Percentiles rank a stretch among this genome's conserved stretches.
Evolutionary conservation across 2,113 vertebrate species (phyloP).

Genomic region (Hippocampus barbouri): DNA sequence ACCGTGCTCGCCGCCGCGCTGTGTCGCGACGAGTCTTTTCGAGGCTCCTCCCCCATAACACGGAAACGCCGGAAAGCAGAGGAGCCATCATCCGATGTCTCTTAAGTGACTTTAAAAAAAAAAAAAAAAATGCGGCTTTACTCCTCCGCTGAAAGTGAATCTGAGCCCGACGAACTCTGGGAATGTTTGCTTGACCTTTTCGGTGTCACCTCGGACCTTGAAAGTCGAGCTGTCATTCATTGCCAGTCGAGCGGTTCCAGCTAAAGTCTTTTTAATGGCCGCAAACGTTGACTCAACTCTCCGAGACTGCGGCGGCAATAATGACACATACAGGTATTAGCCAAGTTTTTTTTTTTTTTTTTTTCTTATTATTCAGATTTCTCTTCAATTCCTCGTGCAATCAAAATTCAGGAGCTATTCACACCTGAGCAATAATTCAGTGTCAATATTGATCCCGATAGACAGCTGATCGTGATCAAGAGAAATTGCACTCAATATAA

Average conservation of each 20-base stretch:
- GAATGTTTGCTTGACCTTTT: slow-evolving; percentile 57
- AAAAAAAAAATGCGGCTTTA: slow-evolving; percentile 31
- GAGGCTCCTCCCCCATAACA: background rate
- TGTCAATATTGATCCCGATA: no score
- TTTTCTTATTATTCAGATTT: background rate
- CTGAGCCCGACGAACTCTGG: slow-evolving; percentile 35
- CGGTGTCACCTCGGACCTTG: slow-evolving; percentile 32
- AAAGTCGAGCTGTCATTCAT: slow-evolving; percentile 40
- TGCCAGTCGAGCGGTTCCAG: slow-evolving; percentile 43
- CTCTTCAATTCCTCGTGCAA: background rate
- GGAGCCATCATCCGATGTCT: slow-evolving; percentile 38
- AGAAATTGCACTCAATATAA: no score
- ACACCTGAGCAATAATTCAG: no score
- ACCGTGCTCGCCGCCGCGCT: background rate
- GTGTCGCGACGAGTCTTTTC: background rate
- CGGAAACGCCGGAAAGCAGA: slow-evolving; percentile 43
- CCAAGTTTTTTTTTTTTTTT: slow-evolving; percentile 3
- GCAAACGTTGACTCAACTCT: slow-evolving; percentile 27
- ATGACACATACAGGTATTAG: background rate
- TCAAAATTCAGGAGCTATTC: no score
- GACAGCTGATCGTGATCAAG: no score
- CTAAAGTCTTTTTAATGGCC: slow-evolving; percentile 37
- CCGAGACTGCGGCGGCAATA: slow-evolving; percentile 20
- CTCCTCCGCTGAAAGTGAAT: slow-evolving; percentile 53
- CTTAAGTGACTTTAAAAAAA: slow-evolving; percentile 20